A percentile compares a stretch with the other conserved stretches of the same genome.
phyloP scores from a whole-genome alignment of 2,113 vertebrate species.

The Heterochromis multidens region DNA sequence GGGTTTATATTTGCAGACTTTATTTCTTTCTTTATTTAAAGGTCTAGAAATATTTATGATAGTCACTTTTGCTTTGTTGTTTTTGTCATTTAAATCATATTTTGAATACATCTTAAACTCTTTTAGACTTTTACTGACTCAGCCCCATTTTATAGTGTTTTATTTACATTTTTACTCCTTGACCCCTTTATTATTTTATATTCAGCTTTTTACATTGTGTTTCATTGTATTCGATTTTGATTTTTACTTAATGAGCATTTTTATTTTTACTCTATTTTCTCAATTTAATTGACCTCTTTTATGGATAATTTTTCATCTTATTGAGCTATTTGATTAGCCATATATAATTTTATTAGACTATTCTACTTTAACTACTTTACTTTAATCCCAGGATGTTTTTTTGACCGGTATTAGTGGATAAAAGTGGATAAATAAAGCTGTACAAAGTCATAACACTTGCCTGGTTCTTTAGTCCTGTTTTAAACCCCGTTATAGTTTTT shows the following conservation, averaged over 20 bases:
- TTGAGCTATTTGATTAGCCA: not conserved
- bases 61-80: not conserved
- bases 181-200: not conserved
- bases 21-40: not conserved
- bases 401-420: not conserved
- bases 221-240: not conserved
- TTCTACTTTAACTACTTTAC: not conserved
- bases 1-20: not conserved
- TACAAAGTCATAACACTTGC: not conserved
- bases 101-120: not conserved
- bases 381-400: not conserved
- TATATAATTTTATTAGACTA: rapidly evolving
- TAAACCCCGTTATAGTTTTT: too few species aligned
- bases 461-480: too few species aligned
- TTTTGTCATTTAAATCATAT: not conserved
- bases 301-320: not conserved
- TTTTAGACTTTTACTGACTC: not conserved
- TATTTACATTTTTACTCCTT: not conserved
- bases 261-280: not conserved
- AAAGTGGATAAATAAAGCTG: not conserved
- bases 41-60: rapidly evolving
- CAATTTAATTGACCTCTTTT: not conserved
- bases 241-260: not conserved
- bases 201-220: not conserved
- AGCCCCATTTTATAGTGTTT: not conserved